Evolutionary conservation across 1,140 invertebrate genomes (phyloP).

Genomic region (Apis cerana): DNA sequence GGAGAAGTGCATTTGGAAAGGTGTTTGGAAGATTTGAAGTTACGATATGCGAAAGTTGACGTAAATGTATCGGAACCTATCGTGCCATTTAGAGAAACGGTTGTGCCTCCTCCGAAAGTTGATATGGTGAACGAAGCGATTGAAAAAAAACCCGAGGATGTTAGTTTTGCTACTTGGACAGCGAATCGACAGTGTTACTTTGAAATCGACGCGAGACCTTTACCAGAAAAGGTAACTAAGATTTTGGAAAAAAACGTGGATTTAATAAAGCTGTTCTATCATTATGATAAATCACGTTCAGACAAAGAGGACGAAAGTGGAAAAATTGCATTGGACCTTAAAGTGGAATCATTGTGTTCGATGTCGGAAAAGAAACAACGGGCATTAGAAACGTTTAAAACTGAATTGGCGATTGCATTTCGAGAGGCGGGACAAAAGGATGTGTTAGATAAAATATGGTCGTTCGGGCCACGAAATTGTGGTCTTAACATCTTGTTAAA

Average conservation of each 20-base stretch:
- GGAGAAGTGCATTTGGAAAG: conserved; percentile 99
- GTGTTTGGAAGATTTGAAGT: conserved; percentile 93
- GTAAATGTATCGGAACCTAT: conserved; percentile 96
- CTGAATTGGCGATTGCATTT: conserved; percentile 85
- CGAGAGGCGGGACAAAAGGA: conserved; percentile 83
- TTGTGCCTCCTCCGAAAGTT: conserved; percentile 90
- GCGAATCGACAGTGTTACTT: conserved; percentile 88
- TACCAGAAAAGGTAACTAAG: conserved; percentile 88
- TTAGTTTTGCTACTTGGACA: conserved; percentile 84
- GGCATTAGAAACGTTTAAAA: conserved; percentile 84
- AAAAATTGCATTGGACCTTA: fast-evolving
- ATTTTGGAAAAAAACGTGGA: conserved; percentile 85
- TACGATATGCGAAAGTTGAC: conserved; percentile 92
- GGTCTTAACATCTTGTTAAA: conserved; percentile 95
- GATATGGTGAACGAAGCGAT: conserved; percentile 96
- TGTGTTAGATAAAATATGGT: conserved; percentile 90
- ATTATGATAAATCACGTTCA: conserved; percentile 71
- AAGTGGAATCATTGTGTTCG: background rate
- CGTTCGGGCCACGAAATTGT: conserved; percentile 93
- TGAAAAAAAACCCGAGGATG: conserved; percentile 82
- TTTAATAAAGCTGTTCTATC: conserved; percentile 83
- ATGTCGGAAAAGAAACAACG: conserved; percentile 82
- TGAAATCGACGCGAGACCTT: conserved; percentile 89
- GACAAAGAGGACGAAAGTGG: conserved; percentile 43
- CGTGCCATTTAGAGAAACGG: conserved; percentile 97